Base-by-base conservation (phyloP, 2,113 vertebrate species). In the Silurus glanis region DNA sequence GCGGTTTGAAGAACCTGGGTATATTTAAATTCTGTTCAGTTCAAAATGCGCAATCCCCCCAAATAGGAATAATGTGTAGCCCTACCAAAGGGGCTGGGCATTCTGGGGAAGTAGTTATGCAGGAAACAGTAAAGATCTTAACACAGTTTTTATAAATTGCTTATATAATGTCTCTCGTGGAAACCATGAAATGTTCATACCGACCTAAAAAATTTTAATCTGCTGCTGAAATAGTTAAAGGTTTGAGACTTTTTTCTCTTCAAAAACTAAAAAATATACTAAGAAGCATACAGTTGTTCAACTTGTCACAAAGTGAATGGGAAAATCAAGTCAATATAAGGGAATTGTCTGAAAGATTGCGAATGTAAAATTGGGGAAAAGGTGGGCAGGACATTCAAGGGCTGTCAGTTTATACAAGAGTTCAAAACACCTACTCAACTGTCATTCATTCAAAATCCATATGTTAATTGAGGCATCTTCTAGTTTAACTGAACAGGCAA, bases 11-110 rank as follows among this genome's bases (percentile, higher is more conserved):
- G 28, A 45, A 58, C 25, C 71, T 37, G 5, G 49, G 49, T 55
- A 47, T 28, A 37, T 66, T 85, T 84, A 64, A 80, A 47, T 45
- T 56, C 59, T 37, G 23, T 79, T 78, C 53, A 8, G 51, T 55
- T 28, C 28, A 28, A 28, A 56, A 56, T 56, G 75, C 10, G 23
- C 21, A 55, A 37, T 37, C 51, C n/a, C 75, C 51, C 23, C 13
- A 55, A 78, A 16, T 5, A 55, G 6, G 10, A 2, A 16, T 56
- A 56, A 28, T 56, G 75, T 75, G 72, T 75, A 75, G 23, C n/a
- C 9, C 5, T n/a, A 9, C 23, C 4, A 49, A 51, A 49, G 71
- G 14, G 51, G 51, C 23, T 55, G 51, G 49, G 51, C 23, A 76
- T n/a, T 55, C 9, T 75, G 23, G 5, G 74, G 49, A 76, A 25